These are phyloP conservation scores for Montipora efflorescens DNA, from an alignment of 64 coral and sea anemone genomes.

Conservation along the genomic window DNA sequence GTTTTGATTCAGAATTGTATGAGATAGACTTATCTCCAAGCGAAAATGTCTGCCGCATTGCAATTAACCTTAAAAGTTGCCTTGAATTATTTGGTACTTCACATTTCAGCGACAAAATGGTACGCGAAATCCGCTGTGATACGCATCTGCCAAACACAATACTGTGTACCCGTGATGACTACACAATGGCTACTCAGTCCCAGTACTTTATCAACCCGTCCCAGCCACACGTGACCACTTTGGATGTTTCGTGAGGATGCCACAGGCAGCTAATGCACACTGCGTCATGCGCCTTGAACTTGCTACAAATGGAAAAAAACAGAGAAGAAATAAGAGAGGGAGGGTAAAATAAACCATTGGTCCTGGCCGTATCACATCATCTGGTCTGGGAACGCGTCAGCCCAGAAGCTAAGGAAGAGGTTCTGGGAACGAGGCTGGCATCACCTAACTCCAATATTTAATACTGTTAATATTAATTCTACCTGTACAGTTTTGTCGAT, in stretches of 20 bases:
- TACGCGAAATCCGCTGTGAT: background rate
- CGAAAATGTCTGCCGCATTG: too few species aligned
- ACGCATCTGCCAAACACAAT: background rate
- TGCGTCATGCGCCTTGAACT: constrained; percentile 97
- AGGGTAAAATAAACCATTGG: too few species aligned
- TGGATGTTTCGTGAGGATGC: constrained; percentile 99
- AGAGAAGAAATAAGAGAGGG: too few species aligned
- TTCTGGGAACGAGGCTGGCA: too few species aligned
- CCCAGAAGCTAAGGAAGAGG: background rate
- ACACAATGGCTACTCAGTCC: constrained; percentile 66
- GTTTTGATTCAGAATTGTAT: too few species aligned
- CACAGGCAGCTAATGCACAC: constrained; percentile 96
- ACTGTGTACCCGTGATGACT: background rate
- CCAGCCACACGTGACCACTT: constrained; percentile 98
- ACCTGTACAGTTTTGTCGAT: constrained; percentile 98
- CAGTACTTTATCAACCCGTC: constrained; percentile 99
- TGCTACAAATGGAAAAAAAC: constrained; percentile 53
- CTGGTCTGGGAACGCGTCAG: too few species aligned
- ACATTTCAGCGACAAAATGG: too few species aligned
- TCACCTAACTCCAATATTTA: too few species aligned
- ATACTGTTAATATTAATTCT: background rate
- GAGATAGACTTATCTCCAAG: too few species aligned
- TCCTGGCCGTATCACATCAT: too few species aligned
- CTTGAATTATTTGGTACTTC: too few species aligned
- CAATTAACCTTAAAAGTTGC: too few species aligned